Conservation (phyloP, 2,797 vertebrate species). For the Avahi laniger region DNA sequence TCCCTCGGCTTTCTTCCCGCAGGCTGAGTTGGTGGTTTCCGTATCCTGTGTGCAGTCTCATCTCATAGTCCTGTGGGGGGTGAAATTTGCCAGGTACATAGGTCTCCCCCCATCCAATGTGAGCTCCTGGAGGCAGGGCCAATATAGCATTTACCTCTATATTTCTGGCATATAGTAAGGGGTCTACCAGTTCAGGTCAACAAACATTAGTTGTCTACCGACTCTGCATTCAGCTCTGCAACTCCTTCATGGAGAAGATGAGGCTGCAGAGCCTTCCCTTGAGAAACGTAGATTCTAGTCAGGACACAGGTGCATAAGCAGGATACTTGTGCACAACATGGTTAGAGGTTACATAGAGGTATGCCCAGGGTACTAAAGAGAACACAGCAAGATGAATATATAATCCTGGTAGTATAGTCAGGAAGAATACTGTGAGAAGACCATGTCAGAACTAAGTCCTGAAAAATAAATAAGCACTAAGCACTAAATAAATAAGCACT, state of each 20-base stretch:
- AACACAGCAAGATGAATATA: not conserved
- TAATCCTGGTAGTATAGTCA: not conserved
- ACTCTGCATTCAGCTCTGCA: not conserved
- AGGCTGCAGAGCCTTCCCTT: no score
- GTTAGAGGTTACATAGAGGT: not conserved
- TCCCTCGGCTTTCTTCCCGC: not conserved
- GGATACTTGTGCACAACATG: no score
- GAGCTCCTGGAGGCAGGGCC: not conserved
- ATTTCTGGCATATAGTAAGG: not conserved
- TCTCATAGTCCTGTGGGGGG: fast-evolving
- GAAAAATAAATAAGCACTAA: not conserved
- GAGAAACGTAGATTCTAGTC: not conserved
- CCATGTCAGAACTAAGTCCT: not conserved
- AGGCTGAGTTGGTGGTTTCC: not conserved
- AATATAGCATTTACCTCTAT: fast-evolving
- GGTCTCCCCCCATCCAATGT: not conserved
- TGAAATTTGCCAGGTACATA: not conserved
- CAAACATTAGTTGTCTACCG: not conserved
- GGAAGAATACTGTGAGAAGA: not conserved
- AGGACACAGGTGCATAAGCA: not conserved
- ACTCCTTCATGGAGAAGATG: not conserved
- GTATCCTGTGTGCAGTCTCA: not conserved
- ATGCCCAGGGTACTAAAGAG: not conserved
- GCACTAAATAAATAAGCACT: not conserved
- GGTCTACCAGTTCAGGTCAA: not conserved